Conservation (phyloP, 1,140 invertebrate species). For the Brachionus asplanchnoidis region DNA sequence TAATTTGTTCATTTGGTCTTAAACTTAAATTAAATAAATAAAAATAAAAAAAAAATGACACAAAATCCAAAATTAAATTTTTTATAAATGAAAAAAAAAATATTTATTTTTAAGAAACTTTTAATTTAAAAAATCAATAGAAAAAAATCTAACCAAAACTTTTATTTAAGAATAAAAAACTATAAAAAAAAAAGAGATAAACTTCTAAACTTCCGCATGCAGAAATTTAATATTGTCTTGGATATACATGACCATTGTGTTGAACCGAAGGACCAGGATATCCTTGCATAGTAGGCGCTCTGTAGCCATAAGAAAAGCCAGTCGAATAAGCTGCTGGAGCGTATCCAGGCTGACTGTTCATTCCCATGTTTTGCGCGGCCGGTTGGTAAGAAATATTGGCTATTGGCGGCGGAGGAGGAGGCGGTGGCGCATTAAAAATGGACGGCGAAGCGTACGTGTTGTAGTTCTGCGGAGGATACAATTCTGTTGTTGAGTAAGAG, state of each 20-base stretch:
- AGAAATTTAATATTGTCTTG: conserved; percentile 8
- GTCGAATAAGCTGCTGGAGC: neutral
- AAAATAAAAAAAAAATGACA: no score
- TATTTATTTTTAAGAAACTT: no score
- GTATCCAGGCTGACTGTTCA: neutral
- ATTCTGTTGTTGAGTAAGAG: conserved; percentile 33
- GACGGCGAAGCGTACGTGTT: neutral
- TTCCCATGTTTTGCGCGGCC: neutral
- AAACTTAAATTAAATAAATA: no score
- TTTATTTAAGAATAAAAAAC: neutral
- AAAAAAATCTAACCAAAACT: neutral
- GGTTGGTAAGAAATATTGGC: neutral
- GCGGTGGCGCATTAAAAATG: neutral
- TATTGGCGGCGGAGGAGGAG: neutral
- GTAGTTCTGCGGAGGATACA: neutral
- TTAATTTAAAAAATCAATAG: neutral
- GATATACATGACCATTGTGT: neutral
- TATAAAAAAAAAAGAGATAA: neutral
- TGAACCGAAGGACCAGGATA: neutral
- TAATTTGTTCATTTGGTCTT: no score
- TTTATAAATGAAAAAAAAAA: no score
- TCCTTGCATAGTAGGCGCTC: neutral
- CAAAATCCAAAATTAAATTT: no score
- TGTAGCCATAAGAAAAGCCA: conserved; percentile 5
- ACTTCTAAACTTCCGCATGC: neutral